Evolutionary conservation across 2,113 vertebrate species (phyloP).

Genomic region (Zootoca vivipara): DNA sequence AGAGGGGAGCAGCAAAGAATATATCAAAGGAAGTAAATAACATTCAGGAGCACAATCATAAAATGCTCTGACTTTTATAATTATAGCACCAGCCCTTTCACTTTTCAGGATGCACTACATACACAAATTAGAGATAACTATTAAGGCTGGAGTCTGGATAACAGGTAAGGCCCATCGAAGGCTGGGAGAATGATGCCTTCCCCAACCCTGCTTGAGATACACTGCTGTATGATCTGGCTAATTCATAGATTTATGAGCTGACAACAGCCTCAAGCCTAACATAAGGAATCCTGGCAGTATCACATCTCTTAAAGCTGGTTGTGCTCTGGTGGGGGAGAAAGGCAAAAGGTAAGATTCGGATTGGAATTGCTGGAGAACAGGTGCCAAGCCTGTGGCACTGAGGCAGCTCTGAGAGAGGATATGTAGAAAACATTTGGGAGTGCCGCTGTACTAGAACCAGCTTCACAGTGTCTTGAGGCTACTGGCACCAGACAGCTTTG

Average conservation of each 20-base stretch:
- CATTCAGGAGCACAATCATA: not conserved
- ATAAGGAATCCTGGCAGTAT: not conserved
- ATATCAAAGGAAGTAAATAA: not conserved
- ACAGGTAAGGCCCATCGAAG: not conserved
- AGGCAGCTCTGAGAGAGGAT: not conserved
- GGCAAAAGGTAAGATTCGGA: not conserved
- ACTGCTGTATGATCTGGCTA: not conserved
- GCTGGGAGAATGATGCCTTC: not conserved
- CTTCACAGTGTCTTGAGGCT: not conserved
- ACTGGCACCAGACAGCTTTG: not conserved
- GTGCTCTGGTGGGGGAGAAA: not conserved
- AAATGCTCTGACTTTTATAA: not conserved
- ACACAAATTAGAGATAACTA: constrained; percentile 7
- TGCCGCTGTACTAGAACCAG: too few species aligned
- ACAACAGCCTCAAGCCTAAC: not conserved
- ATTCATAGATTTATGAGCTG: not conserved
- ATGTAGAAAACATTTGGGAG: not conserved
- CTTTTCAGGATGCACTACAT: not conserved
- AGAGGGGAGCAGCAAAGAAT: not conserved
- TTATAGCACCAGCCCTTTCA: not conserved
- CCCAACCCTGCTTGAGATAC: not conserved
- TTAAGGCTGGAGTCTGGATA: not conserved
- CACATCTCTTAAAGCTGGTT: not conserved
- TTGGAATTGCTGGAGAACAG: not conserved
- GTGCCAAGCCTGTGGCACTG: not conserved